A percentile compares a stretch with the other conserved stretches of the same genome.
Conservation (phyloP, 2,797 vertebrate genomes). For the Chiroxiphia lanceolata region DNA sequence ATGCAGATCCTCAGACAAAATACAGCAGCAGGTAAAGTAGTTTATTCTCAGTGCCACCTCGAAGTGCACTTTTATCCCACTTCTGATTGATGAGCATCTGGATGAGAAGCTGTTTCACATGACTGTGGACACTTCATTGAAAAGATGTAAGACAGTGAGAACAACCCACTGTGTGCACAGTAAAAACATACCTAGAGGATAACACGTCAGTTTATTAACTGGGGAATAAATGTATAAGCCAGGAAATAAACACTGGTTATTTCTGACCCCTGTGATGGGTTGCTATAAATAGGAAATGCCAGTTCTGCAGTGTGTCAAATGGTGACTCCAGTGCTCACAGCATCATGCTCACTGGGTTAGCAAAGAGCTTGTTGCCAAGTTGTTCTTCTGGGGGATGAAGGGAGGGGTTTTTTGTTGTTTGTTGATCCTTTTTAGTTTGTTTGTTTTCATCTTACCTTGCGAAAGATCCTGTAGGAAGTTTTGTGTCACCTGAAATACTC, state of each 20-base stretch:
- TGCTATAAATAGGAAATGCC: neutral
- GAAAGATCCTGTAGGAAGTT: neutral
- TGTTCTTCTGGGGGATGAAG: neutral
- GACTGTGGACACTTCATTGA: neutral
- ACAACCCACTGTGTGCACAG: neutral
- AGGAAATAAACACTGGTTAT: neutral
- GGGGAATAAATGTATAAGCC: neutral
- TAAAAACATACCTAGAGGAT: neutral
- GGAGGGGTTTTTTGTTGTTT: neutral
- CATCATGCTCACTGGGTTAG: neutral
- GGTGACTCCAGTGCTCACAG: neutral
- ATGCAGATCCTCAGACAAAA: neutral
- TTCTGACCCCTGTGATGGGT: neutral
- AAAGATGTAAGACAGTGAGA: neutral
- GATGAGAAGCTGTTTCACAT: neutral
- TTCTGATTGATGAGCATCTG: neutral
- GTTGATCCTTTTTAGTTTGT: neutral
- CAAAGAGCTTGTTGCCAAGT: neutral
- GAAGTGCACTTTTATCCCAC: neutral
- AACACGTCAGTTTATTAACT: neutral
- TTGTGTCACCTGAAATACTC: neutral
- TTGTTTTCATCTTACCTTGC: neutral
- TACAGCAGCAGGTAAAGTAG: neutral
- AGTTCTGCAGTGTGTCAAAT: neutral
- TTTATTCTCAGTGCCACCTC: neutral